These are phyloP conservation scores for Corydoras sp. DNA, from an alignment of 2,113 vertebrate genomes.

Conservation along the genomic window DNA sequence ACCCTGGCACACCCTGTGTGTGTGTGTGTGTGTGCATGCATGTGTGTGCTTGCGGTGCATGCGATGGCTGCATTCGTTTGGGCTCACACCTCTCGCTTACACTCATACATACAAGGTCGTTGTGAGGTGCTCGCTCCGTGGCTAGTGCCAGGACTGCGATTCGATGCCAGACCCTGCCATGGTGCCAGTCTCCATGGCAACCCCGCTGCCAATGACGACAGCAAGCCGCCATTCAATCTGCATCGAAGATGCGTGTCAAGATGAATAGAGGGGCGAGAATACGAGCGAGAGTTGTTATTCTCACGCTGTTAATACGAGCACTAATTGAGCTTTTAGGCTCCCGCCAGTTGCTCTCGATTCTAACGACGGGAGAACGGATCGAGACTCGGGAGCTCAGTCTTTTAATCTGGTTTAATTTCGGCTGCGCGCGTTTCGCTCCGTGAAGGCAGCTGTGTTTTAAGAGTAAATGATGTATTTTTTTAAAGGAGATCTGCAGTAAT, in stretches of 20 bases:
- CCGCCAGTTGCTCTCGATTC: neutral
- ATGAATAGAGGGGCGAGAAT: neutral
- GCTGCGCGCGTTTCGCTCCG: too few species aligned
- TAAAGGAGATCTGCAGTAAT: too few species aligned
- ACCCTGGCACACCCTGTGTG: constrained; percentile 7
- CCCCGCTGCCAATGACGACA: constrained; percentile 64
- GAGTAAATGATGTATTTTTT: too few species aligned
- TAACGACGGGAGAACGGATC: neutral
- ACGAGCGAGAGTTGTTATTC: constrained; percentile 46
- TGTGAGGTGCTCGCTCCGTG: constrained; percentile 10
- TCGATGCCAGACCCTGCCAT: constrained; percentile 52
- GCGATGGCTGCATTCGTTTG: neutral
- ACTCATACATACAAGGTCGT: neutral
- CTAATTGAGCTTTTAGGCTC: neutral
- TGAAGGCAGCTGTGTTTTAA: too few species aligned
- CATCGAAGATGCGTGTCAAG: constrained; percentile 25
- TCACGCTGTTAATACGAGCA: constrained; percentile 14
- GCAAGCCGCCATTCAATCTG: constrained; percentile 50
- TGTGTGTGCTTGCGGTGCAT: neutral
- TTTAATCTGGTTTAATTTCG: too few species aligned
- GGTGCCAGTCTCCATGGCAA: constrained; percentile 62
- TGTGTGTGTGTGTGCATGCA: neutral
- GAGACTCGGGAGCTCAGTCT: neutral
- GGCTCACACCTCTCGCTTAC: neutral
- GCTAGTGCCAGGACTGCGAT: constrained; percentile 25